A percentile compares a stretch with the other conserved stretches of the same genome.
Evolutionary conservation across 2,888 invertebrate genomes (phyloP).

Genomic region (Tinea pellionella): DNA sequence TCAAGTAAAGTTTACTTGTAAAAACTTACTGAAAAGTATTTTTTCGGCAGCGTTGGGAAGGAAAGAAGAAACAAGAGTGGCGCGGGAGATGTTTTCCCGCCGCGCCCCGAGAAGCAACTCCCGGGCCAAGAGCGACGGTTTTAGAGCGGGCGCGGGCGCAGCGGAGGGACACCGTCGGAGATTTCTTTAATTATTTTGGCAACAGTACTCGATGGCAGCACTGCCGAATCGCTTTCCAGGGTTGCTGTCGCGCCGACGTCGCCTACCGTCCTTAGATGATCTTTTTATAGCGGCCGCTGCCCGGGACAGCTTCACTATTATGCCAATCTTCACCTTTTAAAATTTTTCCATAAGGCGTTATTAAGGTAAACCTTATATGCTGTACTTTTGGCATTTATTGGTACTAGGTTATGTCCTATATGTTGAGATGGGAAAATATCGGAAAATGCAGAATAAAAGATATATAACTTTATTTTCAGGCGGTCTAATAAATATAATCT

Average conservation of each 20-base stretch:
- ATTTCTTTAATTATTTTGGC: slow-evolving; percentile 85
- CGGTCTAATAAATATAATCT: no score
- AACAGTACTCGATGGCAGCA: slow-evolving; percentile 72
- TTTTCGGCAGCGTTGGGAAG: slow-evolving; percentile 68
- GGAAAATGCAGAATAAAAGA: no score
- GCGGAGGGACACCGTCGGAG: slow-evolving; percentile 73
- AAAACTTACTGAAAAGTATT: slow-evolving; percentile 61
- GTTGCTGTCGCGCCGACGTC: slow-evolving; percentile 64
- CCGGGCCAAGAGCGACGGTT: slow-evolving; percentile 71
- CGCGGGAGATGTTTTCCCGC: slow-evolving; percentile 70
- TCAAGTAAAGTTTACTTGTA: slow-evolving; percentile 26
- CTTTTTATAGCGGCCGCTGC: slow-evolving; percentile 68
- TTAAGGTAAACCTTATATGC: not conserved
- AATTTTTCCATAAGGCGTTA: not conserved
- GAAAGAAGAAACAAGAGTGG: slow-evolving; percentile 70
- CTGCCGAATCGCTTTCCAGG: slow-evolving; percentile 64
- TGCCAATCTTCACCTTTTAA: slow-evolving; percentile 9
- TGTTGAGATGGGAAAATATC: no score
- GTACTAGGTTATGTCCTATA: not conserved
- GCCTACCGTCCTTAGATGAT: slow-evolving; percentile 60
- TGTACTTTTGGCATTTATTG: not conserved
- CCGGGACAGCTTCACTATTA: slow-evolving; percentile 47
- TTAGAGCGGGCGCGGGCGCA: slow-evolving; percentile 72
- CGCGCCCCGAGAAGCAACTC: slow-evolving; percentile 68
- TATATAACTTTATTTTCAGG: no score